phyloP scores from a whole-genome alignment of 1,140 invertebrate species.

The Euglossa dilemma region DNA sequence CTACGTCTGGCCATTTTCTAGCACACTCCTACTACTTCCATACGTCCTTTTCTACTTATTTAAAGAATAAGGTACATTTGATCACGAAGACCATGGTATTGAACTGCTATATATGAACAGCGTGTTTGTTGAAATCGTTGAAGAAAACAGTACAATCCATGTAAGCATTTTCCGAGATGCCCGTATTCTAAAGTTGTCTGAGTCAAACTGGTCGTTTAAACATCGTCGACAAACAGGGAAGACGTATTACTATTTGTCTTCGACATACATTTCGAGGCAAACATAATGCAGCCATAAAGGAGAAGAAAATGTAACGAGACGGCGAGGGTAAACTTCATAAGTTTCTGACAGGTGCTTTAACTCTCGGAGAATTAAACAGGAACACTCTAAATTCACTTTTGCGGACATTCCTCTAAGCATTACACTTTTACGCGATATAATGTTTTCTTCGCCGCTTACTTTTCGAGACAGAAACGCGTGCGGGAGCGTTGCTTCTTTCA shows the following conservation, averaged over 20 bases:
- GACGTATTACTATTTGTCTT: constrained; percentile 14
- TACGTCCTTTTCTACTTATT: neutral
- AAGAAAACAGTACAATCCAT: neutral
- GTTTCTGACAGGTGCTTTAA: neutral
- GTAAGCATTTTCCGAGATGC: neutral
- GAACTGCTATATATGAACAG: neutral
- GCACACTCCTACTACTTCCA: no score
- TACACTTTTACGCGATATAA: neutral
- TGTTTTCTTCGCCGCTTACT: neutral
- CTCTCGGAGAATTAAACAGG: neutral
- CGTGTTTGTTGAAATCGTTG: neutral
- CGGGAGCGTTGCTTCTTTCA: neutral
- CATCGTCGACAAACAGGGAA: neutral
- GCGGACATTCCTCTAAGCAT: neutral
- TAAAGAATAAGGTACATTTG: no score
- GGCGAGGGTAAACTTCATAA: neutral
- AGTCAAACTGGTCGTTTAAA: constrained; percentile 12
- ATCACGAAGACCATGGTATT: neutral
- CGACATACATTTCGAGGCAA: constrained; percentile 1
- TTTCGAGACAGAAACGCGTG: no score
- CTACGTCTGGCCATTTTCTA: no score
- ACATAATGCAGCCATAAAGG: neutral
- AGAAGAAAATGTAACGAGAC: neutral
- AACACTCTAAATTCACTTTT: neutral
- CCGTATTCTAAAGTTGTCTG: neutral